Conservation (phyloP, 2,113 vertebrate genomes). For the Cyprinodon tularosa region DNA sequence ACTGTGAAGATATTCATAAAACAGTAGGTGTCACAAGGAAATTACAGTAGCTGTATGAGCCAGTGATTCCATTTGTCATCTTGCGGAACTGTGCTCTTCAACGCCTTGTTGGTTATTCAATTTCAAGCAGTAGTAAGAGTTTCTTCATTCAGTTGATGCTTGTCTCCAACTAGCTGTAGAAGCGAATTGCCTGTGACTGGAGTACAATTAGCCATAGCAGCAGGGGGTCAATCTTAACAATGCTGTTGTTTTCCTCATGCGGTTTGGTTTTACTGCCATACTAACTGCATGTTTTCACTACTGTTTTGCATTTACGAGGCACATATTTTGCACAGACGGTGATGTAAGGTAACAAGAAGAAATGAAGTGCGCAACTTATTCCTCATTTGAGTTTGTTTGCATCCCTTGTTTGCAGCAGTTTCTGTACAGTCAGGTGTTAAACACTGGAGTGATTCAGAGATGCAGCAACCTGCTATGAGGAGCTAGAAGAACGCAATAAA, state of each 20-base stretch:
- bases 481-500: slow-evolving; percentile 24
- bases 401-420: slow-evolving; percentile 6
- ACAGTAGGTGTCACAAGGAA: slow-evolving; percentile 29
- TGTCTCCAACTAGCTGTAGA: slow-evolving; percentile 47
- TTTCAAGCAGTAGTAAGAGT: slow-evolving; percentile 26
- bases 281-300: slow-evolving; percentile 57
- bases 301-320: slow-evolving; percentile 48
- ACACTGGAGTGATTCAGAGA: slow-evolving; percentile 16
- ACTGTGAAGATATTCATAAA: slow-evolving; percentile 27
- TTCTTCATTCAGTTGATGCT: slow-evolving; percentile 30
- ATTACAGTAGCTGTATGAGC: slow-evolving; percentile 20
- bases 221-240: slow-evolving; percentile 65
- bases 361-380: slow-evolving; percentile 44
- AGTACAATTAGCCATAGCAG: slow-evolving; percentile 71
- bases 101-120: slow-evolving; percentile 30
- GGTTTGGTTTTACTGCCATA: slow-evolving; percentile 62
- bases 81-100: slow-evolving; percentile 23
- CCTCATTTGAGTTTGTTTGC: slow-evolving; percentile 34
- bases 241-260: slow-evolving; percentile 70
- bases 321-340: slow-evolving; percentile 21
- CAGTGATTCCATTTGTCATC: slow-evolving; percentile 45
- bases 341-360: slow-evolving; percentile 35
- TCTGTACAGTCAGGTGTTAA: slow-evolving; percentile 53
- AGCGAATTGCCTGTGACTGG: slow-evolving; percentile 56
- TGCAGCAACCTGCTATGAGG: slow-evolving; percentile 52